Conservation (phyloP, 2,113 vertebrate genomes). For the Varanus salvator region DNA sequence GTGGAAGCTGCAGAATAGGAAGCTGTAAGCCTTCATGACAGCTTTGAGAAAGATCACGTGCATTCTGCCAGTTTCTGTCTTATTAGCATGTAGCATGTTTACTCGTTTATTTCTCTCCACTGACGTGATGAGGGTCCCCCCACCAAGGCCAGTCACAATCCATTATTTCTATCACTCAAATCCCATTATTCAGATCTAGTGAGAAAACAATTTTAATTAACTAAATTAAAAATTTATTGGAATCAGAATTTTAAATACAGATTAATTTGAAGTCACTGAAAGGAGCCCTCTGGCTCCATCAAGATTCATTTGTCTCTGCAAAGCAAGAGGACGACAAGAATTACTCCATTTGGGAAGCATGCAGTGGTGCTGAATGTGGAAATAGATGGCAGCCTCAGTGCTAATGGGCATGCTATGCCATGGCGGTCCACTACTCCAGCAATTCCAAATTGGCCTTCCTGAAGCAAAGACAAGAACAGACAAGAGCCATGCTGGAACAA, state of each 20-base stretch:
- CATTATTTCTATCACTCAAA: slow-evolving; percentile 7
- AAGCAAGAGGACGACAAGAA: not conserved
- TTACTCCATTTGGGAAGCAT: not conserved
- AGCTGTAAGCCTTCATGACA: fast-evolving
- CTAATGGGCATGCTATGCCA: not conserved
- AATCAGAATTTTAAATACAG: slow-evolving; percentile 52
- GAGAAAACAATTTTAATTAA: slow-evolving; percentile 66
- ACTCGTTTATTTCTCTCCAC: fast-evolving
- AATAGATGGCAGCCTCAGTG: not conserved
- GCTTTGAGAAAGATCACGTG: fast-evolving
- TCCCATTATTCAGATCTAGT: slow-evolving; percentile 45
- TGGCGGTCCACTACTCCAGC: not conserved
- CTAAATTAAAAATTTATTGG: slow-evolving; percentile 60
- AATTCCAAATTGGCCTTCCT: not conserved
- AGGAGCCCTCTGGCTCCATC: not conserved
- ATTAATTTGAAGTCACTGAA: slow-evolving; percentile 44
- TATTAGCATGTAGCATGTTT: not conserved
- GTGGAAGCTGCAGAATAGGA: not conserved
- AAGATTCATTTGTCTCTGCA: not conserved
- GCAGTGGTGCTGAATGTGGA: not conserved
- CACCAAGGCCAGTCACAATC: not conserved
- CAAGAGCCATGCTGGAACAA: too few species aligned
- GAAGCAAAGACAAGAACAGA: not conserved
- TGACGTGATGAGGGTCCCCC: fast-evolving
- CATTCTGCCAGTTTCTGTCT: not conserved